A percentile compares a stretch with the other conserved stretches of the same genome.
phyloP scores from a whole-genome alignment of 1,140 invertebrate species.

The Pectinophora gossypiella region DNA sequence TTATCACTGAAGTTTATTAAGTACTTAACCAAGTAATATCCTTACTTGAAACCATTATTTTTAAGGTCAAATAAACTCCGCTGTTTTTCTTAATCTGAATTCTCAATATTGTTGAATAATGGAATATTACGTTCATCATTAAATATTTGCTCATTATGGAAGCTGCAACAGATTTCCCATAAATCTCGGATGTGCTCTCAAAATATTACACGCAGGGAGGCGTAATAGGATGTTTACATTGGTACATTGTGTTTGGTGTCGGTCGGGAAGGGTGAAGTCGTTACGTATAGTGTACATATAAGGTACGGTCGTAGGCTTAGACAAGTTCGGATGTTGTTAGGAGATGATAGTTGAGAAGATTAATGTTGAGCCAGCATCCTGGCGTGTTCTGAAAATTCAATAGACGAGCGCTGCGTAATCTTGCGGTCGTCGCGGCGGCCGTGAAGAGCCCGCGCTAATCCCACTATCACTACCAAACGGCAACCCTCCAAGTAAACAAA shows the following conservation, averaged over 20 bases:
- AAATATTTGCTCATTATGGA: not conserved
- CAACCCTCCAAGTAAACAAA: not conserved
- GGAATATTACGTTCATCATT: not conserved
- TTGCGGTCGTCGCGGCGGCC: not conserved
- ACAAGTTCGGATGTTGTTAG: not conserved
- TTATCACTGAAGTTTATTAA: too few relatives aligned
- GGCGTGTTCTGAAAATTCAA: not conserved
- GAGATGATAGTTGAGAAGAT: not conserved
- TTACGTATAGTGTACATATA: not conserved
- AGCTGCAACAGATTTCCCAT: not conserved
- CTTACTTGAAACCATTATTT: too few relatives aligned
- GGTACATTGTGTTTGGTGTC: not conserved
- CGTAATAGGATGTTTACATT: not conserved
- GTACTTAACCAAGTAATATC: too few relatives aligned
- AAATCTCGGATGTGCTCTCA: not conserved
- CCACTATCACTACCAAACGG: not conserved
- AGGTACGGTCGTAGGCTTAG: not conserved
- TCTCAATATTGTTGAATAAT: too few relatives aligned
- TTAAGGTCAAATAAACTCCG: too few relatives aligned
- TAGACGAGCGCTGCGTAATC: not conserved
- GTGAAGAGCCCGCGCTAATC: not conserved
- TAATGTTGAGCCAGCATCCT: not conserved
- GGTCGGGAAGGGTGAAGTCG: not conserved
- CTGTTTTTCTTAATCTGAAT: too few relatives aligned
- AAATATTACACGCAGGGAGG: not conserved